Evolutionary conservation across 92 coral and sea anemone genomes (phyloP).

Genomic region (Actinostola sp.): DNA sequence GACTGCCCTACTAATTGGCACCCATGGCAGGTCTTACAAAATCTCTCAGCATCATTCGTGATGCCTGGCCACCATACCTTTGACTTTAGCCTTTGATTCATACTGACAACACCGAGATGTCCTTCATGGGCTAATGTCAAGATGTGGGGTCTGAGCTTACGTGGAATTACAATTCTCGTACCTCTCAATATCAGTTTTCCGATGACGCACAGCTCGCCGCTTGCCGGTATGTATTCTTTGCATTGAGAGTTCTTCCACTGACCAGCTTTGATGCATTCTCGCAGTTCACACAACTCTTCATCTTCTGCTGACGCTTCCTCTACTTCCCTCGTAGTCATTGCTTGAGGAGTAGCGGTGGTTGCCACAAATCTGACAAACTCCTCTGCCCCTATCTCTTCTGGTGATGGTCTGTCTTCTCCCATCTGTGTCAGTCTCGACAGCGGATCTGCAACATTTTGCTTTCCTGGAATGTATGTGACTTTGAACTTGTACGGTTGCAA

Average conservation of each 20-base stretch:
- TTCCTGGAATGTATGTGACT: conserved; percentile 36
- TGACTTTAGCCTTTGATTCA: conserved; percentile 37
- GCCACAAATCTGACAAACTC: conserved; percentile 20
- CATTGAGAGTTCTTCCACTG: conserved; percentile 21
- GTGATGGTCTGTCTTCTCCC: background rate
- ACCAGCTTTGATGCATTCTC: conserved; percentile 14
- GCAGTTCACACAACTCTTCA: conserved; percentile 22
- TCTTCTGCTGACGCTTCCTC: conserved; percentile 13
- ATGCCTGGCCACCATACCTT: conserved; percentile 75
- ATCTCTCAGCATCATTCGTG: conserved; percentile 49
- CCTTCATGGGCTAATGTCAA: conserved; percentile 52
- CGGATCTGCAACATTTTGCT: conserved; percentile 35
- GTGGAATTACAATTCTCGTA: conserved; percentile 46
- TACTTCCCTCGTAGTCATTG: conserved; percentile 15
- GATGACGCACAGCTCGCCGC: conserved; percentile 44
- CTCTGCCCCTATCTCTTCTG: background rate
- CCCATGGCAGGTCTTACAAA: conserved; percentile 58
- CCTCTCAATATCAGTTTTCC: conserved; percentile 48
- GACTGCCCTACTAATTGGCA: conserved; percentile 53
- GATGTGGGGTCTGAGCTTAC: conserved; percentile 38
- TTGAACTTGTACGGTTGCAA: conserved; percentile 39
- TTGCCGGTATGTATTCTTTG: conserved; percentile 31
- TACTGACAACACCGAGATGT: conserved; percentile 56
- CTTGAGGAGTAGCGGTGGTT: conserved; percentile 1
- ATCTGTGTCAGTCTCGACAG: conserved; percentile 16